phyloP scores from a whole-genome alignment of 2,888 invertebrate genomes.

The Diadromus collaris region DNA sequence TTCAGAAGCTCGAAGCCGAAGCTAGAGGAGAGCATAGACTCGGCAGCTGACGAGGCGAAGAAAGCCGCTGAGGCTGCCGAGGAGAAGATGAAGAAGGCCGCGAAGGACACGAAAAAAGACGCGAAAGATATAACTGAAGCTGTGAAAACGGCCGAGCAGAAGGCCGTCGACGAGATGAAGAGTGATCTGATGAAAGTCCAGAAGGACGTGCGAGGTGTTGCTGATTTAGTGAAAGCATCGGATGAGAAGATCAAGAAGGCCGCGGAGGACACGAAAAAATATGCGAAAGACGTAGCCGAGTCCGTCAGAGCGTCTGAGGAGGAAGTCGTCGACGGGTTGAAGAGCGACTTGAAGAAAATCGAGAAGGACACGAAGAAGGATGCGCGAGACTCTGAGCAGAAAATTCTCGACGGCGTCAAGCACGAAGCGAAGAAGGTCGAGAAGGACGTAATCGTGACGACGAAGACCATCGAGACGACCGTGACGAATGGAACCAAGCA shows the following conservation, averaged over 20 bases:
- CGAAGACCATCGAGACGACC: conserved; percentile 63
- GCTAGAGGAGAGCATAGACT: conserved; percentile 65
- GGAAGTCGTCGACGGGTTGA: conserved; percentile 59
- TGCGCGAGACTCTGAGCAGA: conserved; percentile 55
- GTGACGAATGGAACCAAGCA: conserved; percentile 51
- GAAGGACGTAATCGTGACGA: conserved; percentile 52
- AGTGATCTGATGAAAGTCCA: conserved; percentile 50
- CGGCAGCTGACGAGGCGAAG: conserved; percentile 50
- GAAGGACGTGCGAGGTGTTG: too few relatives aligned
- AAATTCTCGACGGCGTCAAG: conserved; percentile 49
- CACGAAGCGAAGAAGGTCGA: conserved; percentile 56
- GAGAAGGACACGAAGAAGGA: conserved; percentile 49
- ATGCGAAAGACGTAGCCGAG: conserved; percentile 56
- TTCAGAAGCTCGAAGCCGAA: conserved; percentile 71
- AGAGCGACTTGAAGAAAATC: conserved; percentile 53
- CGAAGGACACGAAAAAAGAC: conserved; percentile 58
- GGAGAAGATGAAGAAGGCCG: conserved; percentile 59
- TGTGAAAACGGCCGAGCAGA: conserved; percentile 57
- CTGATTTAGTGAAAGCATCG: too few relatives aligned
- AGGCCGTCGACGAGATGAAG: conserved; percentile 60
- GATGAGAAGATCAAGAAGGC: conserved; percentile 62
- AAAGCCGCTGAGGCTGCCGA: conserved; percentile 61
- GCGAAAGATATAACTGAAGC: conserved; percentile 57
- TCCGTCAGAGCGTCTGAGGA: conserved; percentile 60
- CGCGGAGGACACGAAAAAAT: conserved; percentile 56